Evolutionary conservation across 2,888 invertebrate species (phyloP).

Genomic region (Psococerastis gibbosa): DNA sequence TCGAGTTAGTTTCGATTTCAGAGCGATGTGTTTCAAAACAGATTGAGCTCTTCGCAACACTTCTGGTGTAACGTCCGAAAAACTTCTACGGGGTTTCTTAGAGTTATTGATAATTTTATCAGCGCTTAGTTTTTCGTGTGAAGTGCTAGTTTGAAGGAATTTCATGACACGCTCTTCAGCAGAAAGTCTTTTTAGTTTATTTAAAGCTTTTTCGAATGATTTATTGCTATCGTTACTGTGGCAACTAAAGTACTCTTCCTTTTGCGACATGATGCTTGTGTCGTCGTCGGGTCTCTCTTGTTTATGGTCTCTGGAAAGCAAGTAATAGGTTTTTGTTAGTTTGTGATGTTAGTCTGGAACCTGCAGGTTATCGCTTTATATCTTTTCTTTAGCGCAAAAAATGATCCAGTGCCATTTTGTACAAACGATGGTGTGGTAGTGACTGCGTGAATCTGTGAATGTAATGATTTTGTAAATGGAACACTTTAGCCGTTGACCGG

Average conservation of each 20-base stretch:
- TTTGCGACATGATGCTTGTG: slow-evolving; percentile 4
- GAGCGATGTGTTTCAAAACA: neutral
- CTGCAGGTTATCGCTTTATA: too few species aligned
- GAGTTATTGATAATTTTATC: neutral
- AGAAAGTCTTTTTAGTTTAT: neutral
- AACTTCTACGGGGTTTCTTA: neutral
- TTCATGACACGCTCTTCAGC: neutral
- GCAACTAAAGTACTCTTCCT: slow-evolving; percentile 8
- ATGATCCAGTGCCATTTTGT: too few species aligned
- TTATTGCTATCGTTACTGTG: slow-evolving; percentile 1
- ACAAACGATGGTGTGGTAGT: too few species aligned
- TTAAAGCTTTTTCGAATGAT: slow-evolving; percentile 1
- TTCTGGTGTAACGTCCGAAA: slow-evolving; percentile 1
- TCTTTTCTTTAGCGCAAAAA: too few species aligned
- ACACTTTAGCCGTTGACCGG: too few species aligned
- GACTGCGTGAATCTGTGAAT: too few species aligned
- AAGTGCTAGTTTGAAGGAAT: neutral
- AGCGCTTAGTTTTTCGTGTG: neutral
- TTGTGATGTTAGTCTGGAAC: too few species aligned
- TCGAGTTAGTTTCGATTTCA: neutral
- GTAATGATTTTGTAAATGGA: too few species aligned
- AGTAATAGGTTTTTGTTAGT: slow-evolving; percentile 11
- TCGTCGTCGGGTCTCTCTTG: neutral
- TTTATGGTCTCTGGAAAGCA: slow-evolving; percentile 3
- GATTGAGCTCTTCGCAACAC: slow-evolving; percentile 3